A percentile compares a stretch with the other conserved stretches of the same genome.
These are phyloP conservation scores for Pelodytes ibericus DNA, from an alignment of 2,797 vertebrate genomes.

Conservation along the genomic window DNA sequence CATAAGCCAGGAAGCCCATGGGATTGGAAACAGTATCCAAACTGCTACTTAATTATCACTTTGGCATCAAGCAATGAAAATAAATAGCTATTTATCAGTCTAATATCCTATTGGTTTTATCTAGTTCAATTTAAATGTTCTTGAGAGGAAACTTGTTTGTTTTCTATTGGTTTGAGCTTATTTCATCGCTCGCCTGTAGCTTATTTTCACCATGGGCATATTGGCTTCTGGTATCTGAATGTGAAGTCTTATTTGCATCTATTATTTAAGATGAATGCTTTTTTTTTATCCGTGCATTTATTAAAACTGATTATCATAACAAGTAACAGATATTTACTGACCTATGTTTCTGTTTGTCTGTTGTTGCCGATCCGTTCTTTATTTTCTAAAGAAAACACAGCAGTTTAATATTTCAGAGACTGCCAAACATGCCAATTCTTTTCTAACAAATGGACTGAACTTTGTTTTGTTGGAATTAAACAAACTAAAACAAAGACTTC, in stretches of 20 bases:
- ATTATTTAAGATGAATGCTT: slow-evolving; percentile 12
- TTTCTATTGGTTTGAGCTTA: neutral
- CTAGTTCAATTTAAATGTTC: slow-evolving; percentile 16
- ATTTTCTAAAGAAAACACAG: neutral
- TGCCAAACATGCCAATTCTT: neutral
- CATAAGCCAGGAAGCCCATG: slow-evolving; percentile 28
- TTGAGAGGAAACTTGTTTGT: neutral
- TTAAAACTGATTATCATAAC: slow-evolving; percentile 10
- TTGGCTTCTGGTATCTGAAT: slow-evolving; percentile 5
- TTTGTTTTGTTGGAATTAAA: neutral
- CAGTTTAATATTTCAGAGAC: neutral
- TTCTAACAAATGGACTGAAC: neutral
- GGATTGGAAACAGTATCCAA: slow-evolving; percentile 27
- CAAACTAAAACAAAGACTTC: neutral
- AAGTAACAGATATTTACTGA: neutral
- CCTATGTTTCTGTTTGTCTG: neutral
- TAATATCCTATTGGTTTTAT: slow-evolving; percentile 44
- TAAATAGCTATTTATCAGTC: slow-evolving; percentile 49
- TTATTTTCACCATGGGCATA: slow-evolving; percentile 1
- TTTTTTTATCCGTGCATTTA: neutral
- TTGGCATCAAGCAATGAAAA: slow-evolving; percentile 38
- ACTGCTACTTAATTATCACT: slow-evolving; percentile 46
- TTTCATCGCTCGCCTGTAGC: slow-evolving; percentile 9
- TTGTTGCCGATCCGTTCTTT: neutral
- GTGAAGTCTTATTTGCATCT: slow-evolving; percentile 5